Conservation (phyloP, 2,113 vertebrate species). For the Helogale parvula region DNA sequence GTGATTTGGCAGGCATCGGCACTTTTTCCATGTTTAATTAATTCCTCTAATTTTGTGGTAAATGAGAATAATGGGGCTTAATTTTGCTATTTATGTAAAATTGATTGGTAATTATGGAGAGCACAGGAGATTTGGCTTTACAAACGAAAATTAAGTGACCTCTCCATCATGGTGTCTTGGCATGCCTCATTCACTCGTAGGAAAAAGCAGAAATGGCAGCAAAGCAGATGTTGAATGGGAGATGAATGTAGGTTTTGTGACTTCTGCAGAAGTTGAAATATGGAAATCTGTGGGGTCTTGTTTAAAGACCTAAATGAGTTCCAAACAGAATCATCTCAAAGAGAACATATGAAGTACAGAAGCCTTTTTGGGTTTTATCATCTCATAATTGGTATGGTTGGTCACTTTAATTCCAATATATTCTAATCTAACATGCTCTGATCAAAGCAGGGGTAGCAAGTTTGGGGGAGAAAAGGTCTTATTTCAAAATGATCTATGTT, state of each 20-base stretch:
- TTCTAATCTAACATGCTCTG: not conserved
- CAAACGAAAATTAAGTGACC: slow-evolving; percentile 83
- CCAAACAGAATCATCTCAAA: not conserved
- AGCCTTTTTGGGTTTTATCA: not conserved
- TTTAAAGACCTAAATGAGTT: not conserved
- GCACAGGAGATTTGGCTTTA: slow-evolving; percentile 81
- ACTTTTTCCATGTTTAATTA: slow-evolving; percentile 86
- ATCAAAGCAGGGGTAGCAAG: not conserved
- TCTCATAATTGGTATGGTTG: not conserved
- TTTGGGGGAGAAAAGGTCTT: accelerated
- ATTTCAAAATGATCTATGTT: not conserved
- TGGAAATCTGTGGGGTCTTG: not conserved
- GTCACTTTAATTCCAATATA: not conserved
- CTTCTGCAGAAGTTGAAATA: not conserved
- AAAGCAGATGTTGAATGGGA: not conserved
- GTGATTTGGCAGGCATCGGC: slow-evolving; percentile 82
- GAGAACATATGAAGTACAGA: not conserved
- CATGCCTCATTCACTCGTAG: slow-evolving; percentile 35
- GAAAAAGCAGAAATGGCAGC: not conserved
- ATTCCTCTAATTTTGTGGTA: slow-evolving; percentile 87
- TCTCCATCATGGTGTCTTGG: slow-evolving; percentile 77
- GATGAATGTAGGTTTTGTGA: not conserved
- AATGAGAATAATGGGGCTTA: slow-evolving; percentile 88
- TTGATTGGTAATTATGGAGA: slow-evolving; percentile 85
- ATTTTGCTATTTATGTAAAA: slow-evolving; percentile 88